Percentiles rank a stretch among this genome's conserved stretches.
Conservation (phyloP, 2,113 vertebrate genomes). For the Phocoena phocoena region DNA sequence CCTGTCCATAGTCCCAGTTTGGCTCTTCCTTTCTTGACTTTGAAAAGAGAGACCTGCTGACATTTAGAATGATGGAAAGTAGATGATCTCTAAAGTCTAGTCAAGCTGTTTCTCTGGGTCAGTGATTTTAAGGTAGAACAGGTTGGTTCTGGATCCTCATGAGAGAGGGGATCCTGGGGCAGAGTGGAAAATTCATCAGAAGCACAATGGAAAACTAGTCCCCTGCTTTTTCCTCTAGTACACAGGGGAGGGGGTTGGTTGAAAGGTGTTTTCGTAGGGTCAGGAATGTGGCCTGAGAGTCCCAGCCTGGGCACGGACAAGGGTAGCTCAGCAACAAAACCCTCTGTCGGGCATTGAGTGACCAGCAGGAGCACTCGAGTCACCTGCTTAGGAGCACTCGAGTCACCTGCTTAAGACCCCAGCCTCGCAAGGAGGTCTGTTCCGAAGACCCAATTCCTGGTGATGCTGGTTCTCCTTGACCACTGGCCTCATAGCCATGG, state of each 20-base stretch:
- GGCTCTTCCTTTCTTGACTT: neutral
- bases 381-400: neutral
- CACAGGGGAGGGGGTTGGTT: rapidly evolving
- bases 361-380: neutral
- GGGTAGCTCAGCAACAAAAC: neutral
- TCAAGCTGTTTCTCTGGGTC: neutral
- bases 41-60: neutral
- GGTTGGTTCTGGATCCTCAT: neutral
- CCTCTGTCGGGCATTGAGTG: neutral
- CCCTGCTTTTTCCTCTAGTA: neutral
- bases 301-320: neutral
- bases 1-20: neutral
- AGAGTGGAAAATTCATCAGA: neutral
- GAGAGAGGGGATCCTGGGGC: neutral
- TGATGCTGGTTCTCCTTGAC: slow-evolving; percentile 21
- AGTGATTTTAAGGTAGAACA: neutral
- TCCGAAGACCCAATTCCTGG: neutral
- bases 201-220: slow-evolving; percentile 20
- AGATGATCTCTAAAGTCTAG: neutral
- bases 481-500: neutral
- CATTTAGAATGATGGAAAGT: neutral
- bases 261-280: neutral
- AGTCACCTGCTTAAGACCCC: neutral
- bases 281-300: neutral
- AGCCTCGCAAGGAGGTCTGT: neutral